Evolutionary conservation across 2,797 vertebrate species (phyloP), one percentile per base, ranked within the genome.

Genomic region (Acanthurus lineatus): DNA sequence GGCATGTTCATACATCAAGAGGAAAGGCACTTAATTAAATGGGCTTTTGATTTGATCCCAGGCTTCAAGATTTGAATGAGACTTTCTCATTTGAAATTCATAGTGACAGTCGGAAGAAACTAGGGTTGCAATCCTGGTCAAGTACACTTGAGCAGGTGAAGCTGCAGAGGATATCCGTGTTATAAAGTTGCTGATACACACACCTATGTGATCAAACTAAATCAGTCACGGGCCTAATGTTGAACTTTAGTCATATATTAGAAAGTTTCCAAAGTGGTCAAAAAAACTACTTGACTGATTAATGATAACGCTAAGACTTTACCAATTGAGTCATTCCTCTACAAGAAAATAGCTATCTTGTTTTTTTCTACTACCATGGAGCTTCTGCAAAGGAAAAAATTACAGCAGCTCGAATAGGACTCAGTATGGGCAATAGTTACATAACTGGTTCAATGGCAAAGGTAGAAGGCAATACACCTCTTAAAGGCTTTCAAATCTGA

Each of bases 261-360:
- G 12, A 32, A 32, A 32, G 28, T 32, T 32, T 32, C 28, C 28
- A 32, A 32, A 32, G 28, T 3, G 28, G 28, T 4, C 28, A 32
- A 32, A 32, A 32, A 64, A 52, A 3, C 2, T n/a, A 5, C 20
- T 25, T 57, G 20, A 71, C 16, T 32, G 22, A 60, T 9, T 35
- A 25, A 51, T 62, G 6, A 2, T 61, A 10, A 19, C 44, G 28
- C 47, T 25, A 5, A 56, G 15, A 9, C 32, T 57, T 25, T 25
- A 25, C 25, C 25, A 25, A 38, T 8, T 35, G 73, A 56, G 54
- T 85, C 74, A 81, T 72, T 32, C 28, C 28, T 32, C 5, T 32
- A 32, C 28, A 56, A 35, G 35, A 65, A 57, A 16, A 2, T 11
- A 58, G 19, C 66, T 19, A 56, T 69, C 28, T 52, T 59, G 6